Percentiles rank a stretch among this genome's conserved stretches.
Evolutionary conservation across 2,113 vertebrate species (phyloP).

Genomic region (Lynx canadensis): DNA sequence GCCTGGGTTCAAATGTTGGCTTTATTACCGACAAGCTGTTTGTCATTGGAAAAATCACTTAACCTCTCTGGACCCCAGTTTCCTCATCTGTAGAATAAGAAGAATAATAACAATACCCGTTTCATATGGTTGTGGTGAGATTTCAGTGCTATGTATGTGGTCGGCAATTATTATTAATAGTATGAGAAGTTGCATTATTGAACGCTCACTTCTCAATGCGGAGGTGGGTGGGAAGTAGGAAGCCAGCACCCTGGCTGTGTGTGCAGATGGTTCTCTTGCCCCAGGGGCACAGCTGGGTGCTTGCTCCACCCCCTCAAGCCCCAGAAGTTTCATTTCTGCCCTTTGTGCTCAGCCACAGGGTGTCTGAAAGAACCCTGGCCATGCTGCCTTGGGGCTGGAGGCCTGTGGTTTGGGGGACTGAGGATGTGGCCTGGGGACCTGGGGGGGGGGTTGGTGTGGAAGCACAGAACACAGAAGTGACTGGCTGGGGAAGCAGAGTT

Average conservation of each 20-base stretch:
- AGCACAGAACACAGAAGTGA: slow-evolving; percentile 61
- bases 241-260: not conserved
- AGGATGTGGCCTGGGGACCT: slow-evolving; percentile 48
- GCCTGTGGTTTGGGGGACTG: slow-evolving; percentile 12
- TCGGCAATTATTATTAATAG: not conserved
- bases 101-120: not conserved
- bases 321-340: slow-evolving; percentile 56
- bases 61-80: not conserved
- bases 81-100: not conserved
- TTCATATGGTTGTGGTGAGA: not conserved
- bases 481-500: not conserved
- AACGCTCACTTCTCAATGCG: not conserved
- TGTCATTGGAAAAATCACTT: not conserved
- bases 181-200: not conserved
- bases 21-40: not conserved
- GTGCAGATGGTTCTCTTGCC: not conserved
- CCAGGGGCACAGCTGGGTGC: not conserved
- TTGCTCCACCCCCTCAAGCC: not conserved
- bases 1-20: not conserved
- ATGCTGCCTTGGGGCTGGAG: not conserved
- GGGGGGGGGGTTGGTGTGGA: not conserved
- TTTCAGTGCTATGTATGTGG: not conserved
- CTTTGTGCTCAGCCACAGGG: not conserved
- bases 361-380: not conserved
- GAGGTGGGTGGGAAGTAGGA: not conserved